A percentile compares a stretch with the other conserved stretches of the same genome.
These are phyloP conservation scores for Cyprinella venusta DNA, from an alignment of 2,797 vertebrate species.

Conservation along the genomic window DNA sequence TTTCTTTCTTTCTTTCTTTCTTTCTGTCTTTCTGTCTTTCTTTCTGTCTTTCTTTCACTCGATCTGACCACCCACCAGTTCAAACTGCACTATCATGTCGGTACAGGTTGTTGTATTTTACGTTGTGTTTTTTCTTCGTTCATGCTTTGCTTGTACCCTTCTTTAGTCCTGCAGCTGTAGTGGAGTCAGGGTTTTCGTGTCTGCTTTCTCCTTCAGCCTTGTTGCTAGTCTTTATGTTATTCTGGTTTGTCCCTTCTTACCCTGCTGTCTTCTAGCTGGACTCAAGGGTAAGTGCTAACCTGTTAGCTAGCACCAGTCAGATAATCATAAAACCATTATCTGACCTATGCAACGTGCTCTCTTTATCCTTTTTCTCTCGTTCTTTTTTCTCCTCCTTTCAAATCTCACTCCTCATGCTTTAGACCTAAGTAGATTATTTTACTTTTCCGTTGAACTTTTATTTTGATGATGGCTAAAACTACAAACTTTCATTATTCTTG, in stretches of 20 bases:
- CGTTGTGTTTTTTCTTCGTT: constrained; percentile 88
- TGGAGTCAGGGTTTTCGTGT: constrained; percentile 98
- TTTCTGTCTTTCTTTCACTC: constrained; percentile 30
- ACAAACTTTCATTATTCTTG: constrained; percentile 88
- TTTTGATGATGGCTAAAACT: constrained; percentile 84
- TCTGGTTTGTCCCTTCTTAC: constrained; percentile 99
- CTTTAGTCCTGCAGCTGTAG: constrained; percentile 90
- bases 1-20: neutral
- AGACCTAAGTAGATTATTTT: constrained; percentile 90
- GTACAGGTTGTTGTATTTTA: constrained; percentile 76
- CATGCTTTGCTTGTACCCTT: constrained; percentile 96
- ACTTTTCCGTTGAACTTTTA: constrained; percentile 85
- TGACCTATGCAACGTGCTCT: constrained; percentile 99
- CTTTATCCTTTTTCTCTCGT: constrained; percentile 65
- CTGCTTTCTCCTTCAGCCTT: constrained; percentile 97
- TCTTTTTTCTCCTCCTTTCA: constrained; percentile 76
- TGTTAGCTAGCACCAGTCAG: constrained; percentile 99
- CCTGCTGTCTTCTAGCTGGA: constrained; percentile 99
- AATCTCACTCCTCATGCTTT: constrained; percentile 95
- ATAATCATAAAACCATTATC: constrained; percentile 99
- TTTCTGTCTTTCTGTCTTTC: neutral
- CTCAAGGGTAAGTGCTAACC: constrained; percentile 99
- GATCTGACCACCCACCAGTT: neutral
- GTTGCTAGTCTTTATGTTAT: constrained; percentile 99
- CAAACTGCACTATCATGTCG: constrained; percentile 77